phyloP scores from a whole-genome alignment of 2,113 vertebrate genomes.

The Grallaria varia region DNA sequence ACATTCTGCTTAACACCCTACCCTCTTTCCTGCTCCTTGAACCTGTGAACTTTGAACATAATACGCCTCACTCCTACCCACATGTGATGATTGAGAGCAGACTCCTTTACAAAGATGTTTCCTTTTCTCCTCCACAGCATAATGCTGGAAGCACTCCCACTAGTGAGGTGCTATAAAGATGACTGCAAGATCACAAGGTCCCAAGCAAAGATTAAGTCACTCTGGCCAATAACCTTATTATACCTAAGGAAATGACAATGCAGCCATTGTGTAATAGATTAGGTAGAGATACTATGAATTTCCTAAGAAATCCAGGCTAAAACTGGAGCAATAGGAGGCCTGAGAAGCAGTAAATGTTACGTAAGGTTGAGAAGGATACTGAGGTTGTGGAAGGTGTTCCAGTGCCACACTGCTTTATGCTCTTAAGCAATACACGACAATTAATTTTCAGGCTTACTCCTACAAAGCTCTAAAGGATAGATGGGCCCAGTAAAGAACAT shows the following conservation, averaged over 20 bases:
- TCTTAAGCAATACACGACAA: background rate
- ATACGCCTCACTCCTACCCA: background rate
- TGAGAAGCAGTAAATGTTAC: background rate
- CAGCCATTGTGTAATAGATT: background rate
- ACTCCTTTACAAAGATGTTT: background rate
- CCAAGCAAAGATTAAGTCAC: background rate
- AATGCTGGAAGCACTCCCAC: conserved; percentile 26
- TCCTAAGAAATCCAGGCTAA: background rate
- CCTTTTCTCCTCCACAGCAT: background rate
- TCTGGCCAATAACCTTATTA: background rate
- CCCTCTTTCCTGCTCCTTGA: background rate
- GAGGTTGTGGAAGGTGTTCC: background rate
- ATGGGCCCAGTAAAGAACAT: background rate
- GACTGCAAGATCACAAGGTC: conserved; percentile 3
- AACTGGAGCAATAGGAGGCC: background rate
- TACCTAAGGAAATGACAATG: background rate
- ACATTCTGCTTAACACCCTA: background rate
- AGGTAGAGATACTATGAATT: background rate
- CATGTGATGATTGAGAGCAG: background rate
- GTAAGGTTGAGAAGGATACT: background rate
- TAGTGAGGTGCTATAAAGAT: background rate
- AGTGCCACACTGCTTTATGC: background rate
- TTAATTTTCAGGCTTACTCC: background rate
- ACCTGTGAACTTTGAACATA: background rate
- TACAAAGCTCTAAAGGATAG: background rate